phyloP scores from a whole-genome alignment of 2,888 invertebrate species.

The Erebia aethiops region DNA sequence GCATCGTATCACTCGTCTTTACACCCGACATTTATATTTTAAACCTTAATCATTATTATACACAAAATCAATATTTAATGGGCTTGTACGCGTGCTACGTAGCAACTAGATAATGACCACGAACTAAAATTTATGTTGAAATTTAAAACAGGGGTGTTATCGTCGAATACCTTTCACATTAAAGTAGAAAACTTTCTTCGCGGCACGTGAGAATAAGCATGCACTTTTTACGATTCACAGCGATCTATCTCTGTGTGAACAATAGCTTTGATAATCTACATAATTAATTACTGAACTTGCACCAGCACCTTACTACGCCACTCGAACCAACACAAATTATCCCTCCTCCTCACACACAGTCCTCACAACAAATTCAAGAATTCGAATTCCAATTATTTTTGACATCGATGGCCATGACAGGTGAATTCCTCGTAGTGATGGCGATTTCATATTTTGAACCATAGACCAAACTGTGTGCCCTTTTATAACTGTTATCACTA shows the following conservation, averaged over 20 bases:
- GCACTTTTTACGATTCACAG: slow-evolving; percentile 68
- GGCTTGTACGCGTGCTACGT: slow-evolving; percentile 21
- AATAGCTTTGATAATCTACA: slow-evolving; percentile 74
- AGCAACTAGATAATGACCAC: slow-evolving; percentile 33
- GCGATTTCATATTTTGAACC: slow-evolving; percentile 6
- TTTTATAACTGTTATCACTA: too few relatives aligned
- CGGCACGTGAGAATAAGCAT: slow-evolving; percentile 65
- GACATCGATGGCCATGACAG: slow-evolving; percentile 44
- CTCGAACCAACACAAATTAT: slow-evolving; percentile 43
- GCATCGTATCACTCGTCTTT: slow-evolving; percentile 74
- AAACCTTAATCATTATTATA: background rate
- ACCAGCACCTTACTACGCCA: slow-evolving; percentile 46
- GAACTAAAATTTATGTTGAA: slow-evolving; percentile 37
- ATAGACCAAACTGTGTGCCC: too few relatives aligned
- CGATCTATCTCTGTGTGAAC: slow-evolving; percentile 66
- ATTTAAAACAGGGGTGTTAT: slow-evolving; percentile 29
- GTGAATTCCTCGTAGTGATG: slow-evolving; percentile 49
- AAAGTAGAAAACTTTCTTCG: slow-evolving; percentile 67
- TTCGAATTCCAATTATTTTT: slow-evolving; percentile 33
- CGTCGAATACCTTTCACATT: slow-evolving; percentile 54
- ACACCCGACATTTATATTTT: slow-evolving; percentile 63
- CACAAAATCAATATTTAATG: slow-evolving; percentile 8
- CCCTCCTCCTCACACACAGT: slow-evolving; percentile 61
- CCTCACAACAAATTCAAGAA: slow-evolving; percentile 50
- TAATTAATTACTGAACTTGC: slow-evolving; percentile 61